Evolutionary conservation across 64 coral and sea anemone species (phyloP), one percentile per base, ranked within the genome.

Genomic region (Actinia tenebrosa): DNA sequence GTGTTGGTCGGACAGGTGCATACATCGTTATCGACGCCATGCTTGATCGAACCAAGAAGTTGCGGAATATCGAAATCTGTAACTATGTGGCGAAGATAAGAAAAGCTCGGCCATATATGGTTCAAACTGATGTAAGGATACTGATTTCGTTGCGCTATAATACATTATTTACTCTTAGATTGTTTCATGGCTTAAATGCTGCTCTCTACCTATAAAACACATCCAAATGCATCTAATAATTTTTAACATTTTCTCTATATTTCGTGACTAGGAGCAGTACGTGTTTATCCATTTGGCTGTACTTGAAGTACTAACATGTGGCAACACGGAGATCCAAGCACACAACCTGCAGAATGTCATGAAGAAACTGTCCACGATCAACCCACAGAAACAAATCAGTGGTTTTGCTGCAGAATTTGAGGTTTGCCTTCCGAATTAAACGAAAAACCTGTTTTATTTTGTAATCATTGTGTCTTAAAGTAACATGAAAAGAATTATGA

Each of bases 21-120:
- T 89, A 50, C 53, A 83, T 88, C 46, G 83, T 84, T 3, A 89
- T 93, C 50, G 92, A 93, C 7, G 92, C 92, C 54, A 93, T 93
- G 92, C 26, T 93, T 20, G 92, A 93, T 46, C 77, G 92, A 27
- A 84, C 84, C 17, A 77, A 89, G 50, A 71, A 89, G 16, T 83
- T 86, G 11, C 89, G 86, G 10, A 86, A 80, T 22, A 59, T 93
- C 44, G 88, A 86, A 17, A 89, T 93, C 18, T 78, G 44, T 44
- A 82, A 85, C 83, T 93, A 93, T 42, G 88, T 93, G 25, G 80
- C 88, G 16, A 43, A 82, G 45, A 81, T 93, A 43, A 69, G 92
- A 27, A 64, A 19, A 15, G 60, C 60, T 1, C 60, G 84, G 14
- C 83, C 82, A 13, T 84, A 84, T 4, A 90, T 90, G 89, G 89